These are phyloP conservation scores for Euphydryas editha DNA, from an alignment of 2,888 invertebrate genomes.

Conservation along the genomic window DNA sequence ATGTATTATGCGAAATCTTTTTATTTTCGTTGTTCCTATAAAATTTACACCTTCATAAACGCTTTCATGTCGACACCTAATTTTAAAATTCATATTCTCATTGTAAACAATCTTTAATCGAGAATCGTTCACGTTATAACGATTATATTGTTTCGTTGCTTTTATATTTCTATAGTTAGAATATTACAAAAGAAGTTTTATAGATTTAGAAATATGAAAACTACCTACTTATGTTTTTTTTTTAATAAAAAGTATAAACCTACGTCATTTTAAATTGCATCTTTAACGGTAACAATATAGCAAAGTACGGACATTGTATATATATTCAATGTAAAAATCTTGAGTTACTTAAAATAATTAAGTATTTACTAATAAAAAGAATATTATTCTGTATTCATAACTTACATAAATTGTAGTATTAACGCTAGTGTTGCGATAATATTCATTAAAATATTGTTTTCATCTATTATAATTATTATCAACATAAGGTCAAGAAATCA, in stretches of 20 bases:
- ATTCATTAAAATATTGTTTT: background rate
- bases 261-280: too few relatives aligned
- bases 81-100: background rate
- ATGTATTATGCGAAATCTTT: background rate
- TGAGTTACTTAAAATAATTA: background rate
- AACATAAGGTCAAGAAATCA: background rate
- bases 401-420: background rate
- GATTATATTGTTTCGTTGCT: background rate
- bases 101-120: slow-evolving; percentile 1
- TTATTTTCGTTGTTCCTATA: background rate
- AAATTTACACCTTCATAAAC: slow-evolving; percentile 20
- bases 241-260: too few relatives aligned
- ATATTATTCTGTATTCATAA: background rate
- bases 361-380: background rate
- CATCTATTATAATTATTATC: background rate
- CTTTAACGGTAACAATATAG: background rate
- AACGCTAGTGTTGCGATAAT: background rate
- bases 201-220: background rate
- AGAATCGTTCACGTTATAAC: background rate
- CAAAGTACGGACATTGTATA: background rate
- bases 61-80: slow-evolving; percentile 17
- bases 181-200: background rate
- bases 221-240: too few relatives aligned
- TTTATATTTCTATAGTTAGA: background rate
- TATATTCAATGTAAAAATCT: background rate